These are phyloP conservation scores for Campylorhamphus procurvoides DNA, from an alignment of 2,113 vertebrate genomes.

Conservation along the genomic window DNA sequence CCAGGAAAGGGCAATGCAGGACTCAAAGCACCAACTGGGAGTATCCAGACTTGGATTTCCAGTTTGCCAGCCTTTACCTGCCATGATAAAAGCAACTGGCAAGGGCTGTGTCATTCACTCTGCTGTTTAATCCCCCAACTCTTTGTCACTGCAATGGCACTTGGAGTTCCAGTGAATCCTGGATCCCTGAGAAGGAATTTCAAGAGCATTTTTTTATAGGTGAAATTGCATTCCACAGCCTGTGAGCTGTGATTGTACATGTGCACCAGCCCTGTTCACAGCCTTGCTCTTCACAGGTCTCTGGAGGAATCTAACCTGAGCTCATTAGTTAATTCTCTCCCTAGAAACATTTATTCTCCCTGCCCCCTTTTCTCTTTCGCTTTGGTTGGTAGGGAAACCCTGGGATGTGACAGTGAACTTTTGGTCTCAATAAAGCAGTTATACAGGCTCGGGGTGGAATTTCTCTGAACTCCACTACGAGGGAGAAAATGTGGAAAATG, in stretches of 20 bases:
- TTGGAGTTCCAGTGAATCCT: not conserved
- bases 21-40: not conserved
- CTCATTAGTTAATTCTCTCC: constrained; percentile 26
- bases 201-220: constrained; percentile 20
- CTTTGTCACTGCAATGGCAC: not conserved
- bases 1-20: not conserved
- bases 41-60: not conserved
- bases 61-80: not conserved
- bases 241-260: constrained; percentile 52
- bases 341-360: not conserved
- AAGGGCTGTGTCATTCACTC: not conserved
- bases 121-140: not conserved
- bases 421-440: constrained; percentile 26
- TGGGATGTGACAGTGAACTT: constrained; percentile 2
- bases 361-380: not conserved
- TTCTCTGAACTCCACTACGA: not conserved
- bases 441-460: not conserved
- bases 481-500: constrained; percentile 46
- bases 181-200: not conserved
- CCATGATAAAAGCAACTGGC: not conserved
- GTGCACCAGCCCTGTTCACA: constrained; percentile 7
- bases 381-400: not conserved
- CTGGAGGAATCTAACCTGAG: constrained; percentile 2
- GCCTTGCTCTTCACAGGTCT: constrained; percentile 50
- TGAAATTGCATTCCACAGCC: constrained; percentile 40